Conservation (phyloP, 1,140 invertebrate species). For the Drosophila littoralis region DNA sequence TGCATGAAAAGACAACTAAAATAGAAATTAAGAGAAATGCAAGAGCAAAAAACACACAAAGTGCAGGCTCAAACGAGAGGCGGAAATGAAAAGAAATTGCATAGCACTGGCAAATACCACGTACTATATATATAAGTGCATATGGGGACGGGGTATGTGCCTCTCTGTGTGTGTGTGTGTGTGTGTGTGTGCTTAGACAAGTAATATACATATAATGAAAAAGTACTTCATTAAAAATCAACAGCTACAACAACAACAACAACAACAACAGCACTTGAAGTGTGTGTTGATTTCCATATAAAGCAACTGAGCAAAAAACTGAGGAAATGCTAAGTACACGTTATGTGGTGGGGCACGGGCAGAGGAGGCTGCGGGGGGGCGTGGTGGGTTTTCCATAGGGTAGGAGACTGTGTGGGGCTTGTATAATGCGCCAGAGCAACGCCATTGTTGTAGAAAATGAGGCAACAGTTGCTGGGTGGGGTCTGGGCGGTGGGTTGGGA, state of each 20-base stretch:
- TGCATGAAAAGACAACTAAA: conserved; percentile 79
- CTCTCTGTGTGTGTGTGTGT: conserved; percentile 30
- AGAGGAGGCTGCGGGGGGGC: neutral
- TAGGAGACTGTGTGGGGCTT: neutral
- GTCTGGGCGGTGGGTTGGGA: neutral
- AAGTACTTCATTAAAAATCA: conserved; percentile 82
- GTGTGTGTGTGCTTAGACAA: conserved; percentile 36
- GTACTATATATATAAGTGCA: conserved; percentile 17
- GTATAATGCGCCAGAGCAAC: conserved; percentile 28
- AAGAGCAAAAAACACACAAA: conserved; percentile 21
- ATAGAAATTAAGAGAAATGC: conserved; percentile 75
- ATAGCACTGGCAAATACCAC: conserved; percentile 49
- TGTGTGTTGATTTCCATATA: conserved; percentile 80
- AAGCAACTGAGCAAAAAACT: conserved; percentile 55
- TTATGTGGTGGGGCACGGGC: conserved; percentile 21
- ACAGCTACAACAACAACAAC: conserved; percentile 51
- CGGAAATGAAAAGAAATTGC: conserved; percentile 79
- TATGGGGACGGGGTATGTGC: conserved; percentile 15
- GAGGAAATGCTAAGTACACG: conserved; percentile 78
- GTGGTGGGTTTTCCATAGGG: neutral
- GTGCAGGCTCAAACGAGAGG: conserved; percentile 48
- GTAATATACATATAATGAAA: conserved; percentile 70
- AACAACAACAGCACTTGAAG: conserved; percentile 55
- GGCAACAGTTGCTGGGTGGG: conserved; percentile 22
- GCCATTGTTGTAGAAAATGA: conserved; percentile 69